A percentile compares a stretch with the other conserved stretches of the same genome.
Conservation (phyloP, 2,888 invertebrate species). For the Notodonta ziczac region DNA sequence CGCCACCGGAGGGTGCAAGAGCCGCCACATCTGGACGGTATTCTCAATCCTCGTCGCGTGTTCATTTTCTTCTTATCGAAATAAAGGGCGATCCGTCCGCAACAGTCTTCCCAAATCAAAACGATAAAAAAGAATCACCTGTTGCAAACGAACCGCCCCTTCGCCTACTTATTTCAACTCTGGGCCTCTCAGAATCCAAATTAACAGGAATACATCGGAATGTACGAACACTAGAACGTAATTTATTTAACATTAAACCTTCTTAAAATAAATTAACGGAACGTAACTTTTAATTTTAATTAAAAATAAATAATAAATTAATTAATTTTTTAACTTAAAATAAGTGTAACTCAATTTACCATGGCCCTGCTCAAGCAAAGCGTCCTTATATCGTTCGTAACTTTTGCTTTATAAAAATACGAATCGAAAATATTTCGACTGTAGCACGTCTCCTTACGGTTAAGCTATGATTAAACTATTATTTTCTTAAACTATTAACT, state of each 20-base stretch:
- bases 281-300: background rate
- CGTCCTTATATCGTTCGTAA: constrained; percentile 78
- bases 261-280: constrained; percentile 14
- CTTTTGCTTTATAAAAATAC: constrained; percentile 84
- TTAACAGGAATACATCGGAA: constrained; percentile 47
- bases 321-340: constrained; percentile 4
- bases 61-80: constrained; percentile 44
- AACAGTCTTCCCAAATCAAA: constrained; percentile 38
- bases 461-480: constrained; percentile 80
- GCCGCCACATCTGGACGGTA: constrained; percentile 83
- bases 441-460: constrained; percentile 77
- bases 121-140: constrained; percentile 33
- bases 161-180: constrained; percentile 57
- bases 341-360: constrained; percentile 43
- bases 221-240: constrained; percentile 31
- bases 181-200: constrained; percentile 68
- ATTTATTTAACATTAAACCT: constrained; percentile 11
- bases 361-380: constrained; percentile 83
- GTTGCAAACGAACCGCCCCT: constrained; percentile 50
- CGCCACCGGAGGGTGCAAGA: constrained; percentile 76
- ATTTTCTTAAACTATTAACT: constrained; percentile 72
- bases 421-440: constrained; percentile 84
- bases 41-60: constrained; percentile 78
- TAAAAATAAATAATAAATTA: background rate
- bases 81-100: constrained; percentile 37